Evolutionary conservation across 2,113 vertebrate genomes (phyloP).

Genomic region (Ardeotis arabs): DNA sequence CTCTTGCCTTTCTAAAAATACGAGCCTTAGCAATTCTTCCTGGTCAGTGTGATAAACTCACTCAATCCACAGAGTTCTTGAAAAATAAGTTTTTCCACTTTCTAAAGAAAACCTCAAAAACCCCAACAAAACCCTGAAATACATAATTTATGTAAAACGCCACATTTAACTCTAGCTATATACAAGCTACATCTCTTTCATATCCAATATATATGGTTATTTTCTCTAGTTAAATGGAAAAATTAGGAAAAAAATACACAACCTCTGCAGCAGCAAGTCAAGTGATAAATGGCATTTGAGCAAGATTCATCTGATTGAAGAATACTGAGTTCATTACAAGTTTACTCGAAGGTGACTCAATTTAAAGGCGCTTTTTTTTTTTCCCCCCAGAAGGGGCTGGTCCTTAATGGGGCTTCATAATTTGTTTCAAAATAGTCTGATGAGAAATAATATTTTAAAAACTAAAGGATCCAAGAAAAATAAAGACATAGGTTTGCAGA

Average conservation of each 20-base stretch:
- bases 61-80: background rate
- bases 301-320: background rate
- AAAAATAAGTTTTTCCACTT: background rate
- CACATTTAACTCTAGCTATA: background rate
- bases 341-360: background rate
- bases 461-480: background rate
- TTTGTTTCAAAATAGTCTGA: background rate
- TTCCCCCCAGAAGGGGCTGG: background rate
- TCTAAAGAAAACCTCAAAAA: background rate
- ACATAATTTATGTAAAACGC: background rate
- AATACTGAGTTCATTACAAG: background rate
- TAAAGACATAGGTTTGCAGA: background rate
- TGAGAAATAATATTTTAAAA: background rate
- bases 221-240: background rate
- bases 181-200: background rate
- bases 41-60: background rate
- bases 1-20: background rate
- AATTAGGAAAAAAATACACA: background rate
- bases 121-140: background rate
- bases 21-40: background rate
- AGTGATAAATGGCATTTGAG: background rate
- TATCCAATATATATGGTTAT: background rate
- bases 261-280: background rate
- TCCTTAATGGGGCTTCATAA: background rate
- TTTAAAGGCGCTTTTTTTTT: background rate